Evolutionary conservation across 2,113 vertebrate species (phyloP).

Genomic region (Thymallus thymallus): DNA sequence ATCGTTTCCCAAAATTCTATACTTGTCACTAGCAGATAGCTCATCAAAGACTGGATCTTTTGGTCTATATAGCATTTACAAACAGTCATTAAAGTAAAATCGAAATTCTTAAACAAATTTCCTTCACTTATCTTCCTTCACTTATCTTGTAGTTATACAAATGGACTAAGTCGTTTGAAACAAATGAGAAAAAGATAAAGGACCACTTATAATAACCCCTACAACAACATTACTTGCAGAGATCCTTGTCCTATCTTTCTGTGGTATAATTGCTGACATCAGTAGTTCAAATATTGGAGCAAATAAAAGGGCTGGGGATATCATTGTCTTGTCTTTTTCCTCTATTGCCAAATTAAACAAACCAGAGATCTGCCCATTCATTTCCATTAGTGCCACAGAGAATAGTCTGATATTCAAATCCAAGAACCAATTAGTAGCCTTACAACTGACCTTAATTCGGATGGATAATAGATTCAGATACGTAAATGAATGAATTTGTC

Average conservation of each 20-base stretch:
- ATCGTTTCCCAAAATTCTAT: too few species aligned
- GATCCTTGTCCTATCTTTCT: neutral
- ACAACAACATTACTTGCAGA: neutral
- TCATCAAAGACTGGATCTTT: too few species aligned
- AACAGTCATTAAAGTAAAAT: too few species aligned
- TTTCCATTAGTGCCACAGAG: constrained; percentile 6
- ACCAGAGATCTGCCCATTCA: constrained; percentile 22
- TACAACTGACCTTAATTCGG: constrained; percentile 28
- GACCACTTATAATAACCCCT: too few species aligned
- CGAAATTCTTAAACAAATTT: too few species aligned
- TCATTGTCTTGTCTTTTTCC: neutral
- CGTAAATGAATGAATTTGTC: constrained; percentile 8
- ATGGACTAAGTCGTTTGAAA: too few species aligned
- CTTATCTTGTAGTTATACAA: neutral
- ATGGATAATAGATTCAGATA: constrained; percentile 34
- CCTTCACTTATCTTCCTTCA: neutral
- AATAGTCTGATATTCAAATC: constrained; percentile 20
- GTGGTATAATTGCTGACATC: neutral
- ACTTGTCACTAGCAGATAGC: too few species aligned
- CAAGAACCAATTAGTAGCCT: constrained; percentile 35
- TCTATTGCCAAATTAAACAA: neutral
- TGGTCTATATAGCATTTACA: too few species aligned
- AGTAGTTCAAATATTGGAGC: neutral
- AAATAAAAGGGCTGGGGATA: constrained; percentile 13
- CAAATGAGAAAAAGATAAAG: too few species aligned